These are phyloP conservation scores for Tringa solitaria DNA, from an alignment of 2,113 vertebrate species.

Conservation along the genomic window DNA sequence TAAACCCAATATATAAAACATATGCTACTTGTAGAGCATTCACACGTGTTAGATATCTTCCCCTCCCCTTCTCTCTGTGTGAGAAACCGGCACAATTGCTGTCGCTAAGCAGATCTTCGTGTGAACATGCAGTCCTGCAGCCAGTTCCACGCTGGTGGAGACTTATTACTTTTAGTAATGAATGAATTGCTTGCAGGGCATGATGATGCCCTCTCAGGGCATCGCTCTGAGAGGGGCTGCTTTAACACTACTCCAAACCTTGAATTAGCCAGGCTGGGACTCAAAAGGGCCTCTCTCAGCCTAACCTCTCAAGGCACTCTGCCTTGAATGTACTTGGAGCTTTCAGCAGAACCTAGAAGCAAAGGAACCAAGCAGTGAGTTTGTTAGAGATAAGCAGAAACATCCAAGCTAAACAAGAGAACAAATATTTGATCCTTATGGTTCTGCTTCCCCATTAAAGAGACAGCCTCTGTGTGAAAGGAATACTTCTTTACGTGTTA, in stretches of 20 bases:
- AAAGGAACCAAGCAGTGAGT: neutral
- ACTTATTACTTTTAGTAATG: neutral
- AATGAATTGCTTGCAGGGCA: neutral
- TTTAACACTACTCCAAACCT: neutral
- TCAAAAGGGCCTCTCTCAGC: neutral
- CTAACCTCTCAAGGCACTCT: neutral
- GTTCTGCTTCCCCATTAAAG: neutral
- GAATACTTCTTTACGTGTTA: neutral
- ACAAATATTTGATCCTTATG: neutral
- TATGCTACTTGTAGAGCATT: neutral
- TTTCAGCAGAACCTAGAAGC: neutral
- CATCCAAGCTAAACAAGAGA: neutral
- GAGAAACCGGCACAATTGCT: neutral
- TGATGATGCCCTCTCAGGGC: neutral
- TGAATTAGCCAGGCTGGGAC: neutral
- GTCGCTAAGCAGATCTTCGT: neutral
- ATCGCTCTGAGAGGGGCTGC: neutral
- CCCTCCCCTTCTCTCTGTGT: neutral
- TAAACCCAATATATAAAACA: slow-evolving; percentile 5
- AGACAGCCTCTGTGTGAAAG: neutral
- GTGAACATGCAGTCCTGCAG: neutral
- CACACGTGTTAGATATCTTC: neutral
- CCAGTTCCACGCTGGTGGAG: neutral
- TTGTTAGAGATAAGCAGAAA: neutral
- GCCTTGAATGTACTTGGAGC: neutral